Conservation (phyloP, 2,113 vertebrate species). For the Gallinago paraguaiae region DNA sequence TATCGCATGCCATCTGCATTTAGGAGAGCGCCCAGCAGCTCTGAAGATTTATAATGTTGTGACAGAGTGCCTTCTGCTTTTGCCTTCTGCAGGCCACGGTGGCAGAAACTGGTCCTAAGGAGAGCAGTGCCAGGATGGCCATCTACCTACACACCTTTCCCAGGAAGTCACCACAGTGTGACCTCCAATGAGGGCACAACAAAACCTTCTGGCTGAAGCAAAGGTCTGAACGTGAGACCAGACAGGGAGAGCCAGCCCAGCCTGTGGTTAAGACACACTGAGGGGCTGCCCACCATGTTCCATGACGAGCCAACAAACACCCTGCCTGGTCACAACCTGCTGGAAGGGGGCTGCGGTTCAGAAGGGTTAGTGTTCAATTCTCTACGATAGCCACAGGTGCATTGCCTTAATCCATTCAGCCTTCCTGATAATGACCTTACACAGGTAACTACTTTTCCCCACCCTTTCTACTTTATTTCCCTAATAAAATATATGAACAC, state of each 20-base stretch:
- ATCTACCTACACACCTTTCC: background rate
- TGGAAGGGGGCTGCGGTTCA: background rate
- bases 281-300: background rate
- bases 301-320: background rate
- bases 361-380: background rate
- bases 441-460: conserved; percentile 32
- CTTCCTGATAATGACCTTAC: background rate
- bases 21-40: background rate
- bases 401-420: conserved; percentile 24
- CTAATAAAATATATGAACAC: conserved; percentile 68
- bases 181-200: background rate
- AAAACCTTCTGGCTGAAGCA: background rate
- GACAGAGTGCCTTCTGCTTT: background rate
- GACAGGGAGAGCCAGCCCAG: background rate
- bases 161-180: background rate
- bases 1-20: background rate
- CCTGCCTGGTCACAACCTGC: background rate
- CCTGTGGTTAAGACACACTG: background rate
- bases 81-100: background rate
- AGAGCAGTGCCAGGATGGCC: background rate
- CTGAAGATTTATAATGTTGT: background rate
- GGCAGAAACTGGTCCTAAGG: background rate
- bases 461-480: conserved; percentile 26
- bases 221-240: background rate
- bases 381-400: background rate